Conservation (phyloP, 2,113 vertebrate species). For the Mirounga angustirostris region DNA sequence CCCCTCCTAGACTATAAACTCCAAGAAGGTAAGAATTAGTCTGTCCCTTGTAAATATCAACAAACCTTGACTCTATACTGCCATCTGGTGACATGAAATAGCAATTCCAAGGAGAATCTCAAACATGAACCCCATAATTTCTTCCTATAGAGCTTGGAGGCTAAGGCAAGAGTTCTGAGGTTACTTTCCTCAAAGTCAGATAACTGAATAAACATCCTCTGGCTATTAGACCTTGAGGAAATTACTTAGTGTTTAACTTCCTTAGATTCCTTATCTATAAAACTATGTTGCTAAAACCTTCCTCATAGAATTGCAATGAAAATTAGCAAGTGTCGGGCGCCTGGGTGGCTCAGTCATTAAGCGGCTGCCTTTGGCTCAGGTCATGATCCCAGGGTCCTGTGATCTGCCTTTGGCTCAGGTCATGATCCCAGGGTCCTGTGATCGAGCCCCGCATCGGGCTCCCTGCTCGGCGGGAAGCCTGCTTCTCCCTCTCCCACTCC, state of each 20-base stretch:
- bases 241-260: neutral
- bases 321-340: neutral
- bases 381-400: too few relatives aligned
- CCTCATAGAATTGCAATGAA: neutral
- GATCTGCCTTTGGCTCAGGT: too few relatives aligned
- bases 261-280: neutral
- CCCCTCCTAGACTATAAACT: neutral
- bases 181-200: neutral
- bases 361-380: too few relatives aligned
- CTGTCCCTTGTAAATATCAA: neutral
- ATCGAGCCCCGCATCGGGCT: too few relatives aligned
- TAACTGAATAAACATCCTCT: neutral
- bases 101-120: neutral
- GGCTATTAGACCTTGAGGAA: neutral
- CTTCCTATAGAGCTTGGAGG: neutral
- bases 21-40: neutral
- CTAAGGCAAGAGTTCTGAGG: neutral
- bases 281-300: neutral
- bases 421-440: too few relatives aligned
- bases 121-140: neutral
- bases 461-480: too few relatives aligned
- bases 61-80: neutral
- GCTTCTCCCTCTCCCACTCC: too few relatives aligned
- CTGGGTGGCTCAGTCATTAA: too few relatives aligned
- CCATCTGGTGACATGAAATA: neutral